phyloP scores from a whole-genome alignment of 2,113 vertebrate genomes.

The Lasiurus borealis region DNA sequence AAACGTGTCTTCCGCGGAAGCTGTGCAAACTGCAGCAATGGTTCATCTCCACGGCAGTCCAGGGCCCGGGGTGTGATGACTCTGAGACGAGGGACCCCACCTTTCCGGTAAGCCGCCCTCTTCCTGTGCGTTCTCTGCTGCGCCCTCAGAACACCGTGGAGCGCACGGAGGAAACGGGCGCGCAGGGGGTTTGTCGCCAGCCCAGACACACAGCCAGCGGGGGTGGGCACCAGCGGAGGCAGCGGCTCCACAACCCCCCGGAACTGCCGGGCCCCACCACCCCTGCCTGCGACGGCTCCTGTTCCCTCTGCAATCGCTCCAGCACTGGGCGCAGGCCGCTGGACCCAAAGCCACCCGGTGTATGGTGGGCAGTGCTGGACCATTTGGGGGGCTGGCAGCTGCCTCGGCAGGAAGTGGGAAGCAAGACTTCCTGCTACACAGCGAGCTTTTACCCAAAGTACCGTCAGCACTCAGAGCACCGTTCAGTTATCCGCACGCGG shows the following conservation, averaged over 20 bases:
- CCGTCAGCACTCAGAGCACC: neutral
- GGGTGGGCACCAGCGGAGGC: neutral
- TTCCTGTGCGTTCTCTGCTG: neutral
- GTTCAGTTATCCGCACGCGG: neutral
- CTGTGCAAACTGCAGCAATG: neutral
- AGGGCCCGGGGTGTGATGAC: neutral
- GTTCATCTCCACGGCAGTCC: neutral
- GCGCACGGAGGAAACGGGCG: neutral
- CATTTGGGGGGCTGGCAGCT: neutral
- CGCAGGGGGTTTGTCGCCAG: too few species aligned
- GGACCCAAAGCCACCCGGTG: neutral
- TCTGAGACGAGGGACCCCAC: neutral
- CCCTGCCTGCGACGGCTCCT: neutral
- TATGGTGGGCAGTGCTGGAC: neutral
- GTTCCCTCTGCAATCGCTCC: too few species aligned
- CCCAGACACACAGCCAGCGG: neutral
- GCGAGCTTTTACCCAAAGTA: neutral
- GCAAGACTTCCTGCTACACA: neutral
- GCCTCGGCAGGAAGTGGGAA: neutral
- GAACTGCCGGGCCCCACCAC: fast-evolving
- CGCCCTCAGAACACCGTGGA: neutral
- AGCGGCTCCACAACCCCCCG: neutral
- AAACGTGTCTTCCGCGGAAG: neutral
- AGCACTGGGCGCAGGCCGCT: neutral
- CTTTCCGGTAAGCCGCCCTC: neutral